phyloP scores from a whole-genome alignment of 2,797 vertebrate species.

The Arnoldichthys spilopterus region DNA sequence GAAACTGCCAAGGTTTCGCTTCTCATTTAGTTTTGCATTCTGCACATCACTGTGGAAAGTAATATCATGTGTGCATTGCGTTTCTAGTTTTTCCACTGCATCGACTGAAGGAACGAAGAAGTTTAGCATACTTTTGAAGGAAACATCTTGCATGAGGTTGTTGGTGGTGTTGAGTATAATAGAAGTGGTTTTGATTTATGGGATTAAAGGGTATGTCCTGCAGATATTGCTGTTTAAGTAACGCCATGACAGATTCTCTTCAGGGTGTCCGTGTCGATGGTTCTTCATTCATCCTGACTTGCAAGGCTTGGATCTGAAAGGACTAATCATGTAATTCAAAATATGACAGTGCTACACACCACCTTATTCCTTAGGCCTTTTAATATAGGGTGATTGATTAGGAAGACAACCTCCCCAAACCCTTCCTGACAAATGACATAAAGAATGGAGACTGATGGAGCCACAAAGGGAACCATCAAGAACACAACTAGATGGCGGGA shows the following conservation, averaged over 20 bases:
- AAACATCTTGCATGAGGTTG: not conserved
- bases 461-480: not conserved
- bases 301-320: conserved; percentile 25
- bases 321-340: conserved; percentile 40
- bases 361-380: conserved; percentile 18
- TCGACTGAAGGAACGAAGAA: not conserved
- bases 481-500: not conserved
- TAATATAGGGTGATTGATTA: conserved; percentile 14
- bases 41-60: too few relatives aligned
- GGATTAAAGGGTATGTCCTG: not conserved
- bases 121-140: not conserved
- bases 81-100: too few relatives aligned
- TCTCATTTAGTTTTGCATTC: too few relatives aligned
- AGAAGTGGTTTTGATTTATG: not conserved
- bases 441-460: not conserved
- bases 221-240: conserved; percentile 11
- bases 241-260: conserved; percentile 25
- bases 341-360: conserved; percentile 36
- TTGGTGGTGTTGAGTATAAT: conserved; percentile 19
- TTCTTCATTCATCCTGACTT: conserved; percentile 32
- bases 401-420: not conserved
- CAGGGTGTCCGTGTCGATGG: not conserved
- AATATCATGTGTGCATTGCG: too few relatives aligned
- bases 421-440: not conserved
- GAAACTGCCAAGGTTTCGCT: too few relatives aligned